These are phyloP conservation scores for Chondrosia reniformis DNA, from an alignment of 37 sponge, comb jelly and placozoan genomes.

Conservation along the genomic window DNA sequence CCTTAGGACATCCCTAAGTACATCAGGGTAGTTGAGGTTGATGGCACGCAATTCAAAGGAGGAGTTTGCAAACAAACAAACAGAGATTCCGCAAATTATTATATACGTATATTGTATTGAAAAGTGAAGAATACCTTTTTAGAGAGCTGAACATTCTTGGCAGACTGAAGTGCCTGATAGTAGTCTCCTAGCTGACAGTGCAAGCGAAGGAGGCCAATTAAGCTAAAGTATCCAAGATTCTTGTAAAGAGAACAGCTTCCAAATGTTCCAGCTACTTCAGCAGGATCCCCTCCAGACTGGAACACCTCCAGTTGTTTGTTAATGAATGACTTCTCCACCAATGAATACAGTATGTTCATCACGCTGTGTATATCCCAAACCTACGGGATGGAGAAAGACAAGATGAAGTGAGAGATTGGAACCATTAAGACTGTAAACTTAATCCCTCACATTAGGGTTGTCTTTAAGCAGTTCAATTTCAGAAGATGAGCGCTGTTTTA, in stretches of 20 bases:
- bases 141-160: constrained; percentile 80
- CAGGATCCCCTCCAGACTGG: constrained; percentile 61
- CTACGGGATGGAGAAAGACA: background rate
- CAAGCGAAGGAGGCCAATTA: constrained; percentile 84
- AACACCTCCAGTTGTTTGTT: constrained; percentile 82
- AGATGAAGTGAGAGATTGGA: too few relatives aligned
- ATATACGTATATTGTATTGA: too few relatives aligned
- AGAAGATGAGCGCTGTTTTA: constrained; percentile 61
- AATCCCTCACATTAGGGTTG: constrained; percentile 20
- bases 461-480: constrained; percentile 65
- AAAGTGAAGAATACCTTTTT: too few relatives aligned
- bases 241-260: constrained; percentile 88
- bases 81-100: too few relatives aligned
- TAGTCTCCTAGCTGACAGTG: constrained; percentile 96
- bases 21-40: too few relatives aligned
- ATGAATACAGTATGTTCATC: constrained; percentile 91
- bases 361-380: constrained; percentile 95
- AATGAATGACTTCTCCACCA: constrained; percentile 87
- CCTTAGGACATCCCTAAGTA: too few relatives aligned
- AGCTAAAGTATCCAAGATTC: constrained; percentile 93
- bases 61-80: too few relatives aligned
- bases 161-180: constrained; percentile 74
- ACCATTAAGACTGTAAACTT: too few relatives aligned
- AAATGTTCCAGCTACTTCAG: constrained; percentile 68
- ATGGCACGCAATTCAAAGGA: too few relatives aligned